Base-by-base conservation (phyloP, 37 sponge, comb jelly and placozoan genomes). In the Spongilla lacustris region DNA sequence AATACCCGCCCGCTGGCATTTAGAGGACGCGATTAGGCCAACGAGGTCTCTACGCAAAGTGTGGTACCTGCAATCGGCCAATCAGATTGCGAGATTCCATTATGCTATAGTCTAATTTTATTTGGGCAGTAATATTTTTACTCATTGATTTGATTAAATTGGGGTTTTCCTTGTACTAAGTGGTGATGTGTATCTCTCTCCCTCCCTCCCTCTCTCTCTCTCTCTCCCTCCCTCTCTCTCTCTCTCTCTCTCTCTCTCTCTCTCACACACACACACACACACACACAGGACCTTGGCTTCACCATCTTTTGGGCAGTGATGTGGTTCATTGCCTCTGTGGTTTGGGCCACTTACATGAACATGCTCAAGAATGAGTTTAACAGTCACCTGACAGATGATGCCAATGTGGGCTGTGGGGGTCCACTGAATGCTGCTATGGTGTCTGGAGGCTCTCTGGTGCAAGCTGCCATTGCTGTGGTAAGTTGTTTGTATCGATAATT, bases 261-360 rank as follows among this genome's bases (percentile, higher is more conserved):
- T 81, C 24, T 31, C 29, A 26, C 26, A 10, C 24, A 17, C n/a
- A n/a, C n/a, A n/a, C n/a, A n/a, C n/a, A 24, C 13, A n/a, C 73
- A 33, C 24, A 74, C 50, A 22, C 77, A 93, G 94, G 90, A 93
- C 68, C 29, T 94, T 36, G 85, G 36, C 22, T 87, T 90, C 71
- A 77, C 81, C 66, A 35, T 90, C 23, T 50, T 84, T 1, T 94
- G 94, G 94, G 71, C 74, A 6, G 24, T 94, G 46, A 76, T 77
- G 67, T 94, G 91, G 91, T 87, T 94, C 74, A 84, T 94, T 27
- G 91, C 88, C 5, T 75, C 88, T 30, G 74, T 90, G 13, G 88
- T 76, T 3, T 94, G 94, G 94, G 85, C 94, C 21, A 82, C 86
- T 0, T 85, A 35, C 19, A 81, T 73, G 32, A 76, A 81, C 74